Evolutionary conservation across 35 echinoderm and acorn worm species (phyloP), one percentile per base, ranked within the genome.

Genomic region (Diadema setosum): DNA sequence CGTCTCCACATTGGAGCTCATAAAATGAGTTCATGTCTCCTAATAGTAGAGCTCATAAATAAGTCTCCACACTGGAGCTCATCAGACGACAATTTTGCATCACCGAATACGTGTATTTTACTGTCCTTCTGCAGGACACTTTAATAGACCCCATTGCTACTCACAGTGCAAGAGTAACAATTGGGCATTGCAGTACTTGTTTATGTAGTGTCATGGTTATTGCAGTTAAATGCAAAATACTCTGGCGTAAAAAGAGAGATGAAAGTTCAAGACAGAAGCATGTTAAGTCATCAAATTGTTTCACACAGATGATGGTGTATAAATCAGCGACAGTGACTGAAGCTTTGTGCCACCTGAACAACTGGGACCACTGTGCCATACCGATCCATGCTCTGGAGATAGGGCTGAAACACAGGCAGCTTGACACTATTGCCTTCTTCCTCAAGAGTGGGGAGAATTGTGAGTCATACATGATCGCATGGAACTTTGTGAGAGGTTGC

Each of bases 301-400:
- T n/a, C n/a, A n/a, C 30, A 5, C 70, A 98, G 95, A 58, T 98
- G 29, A 98, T 98, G 95, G 93, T 94, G 0, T 98, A 88, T 75
- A 90, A 94, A 63, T 94, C 85, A 85, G 95, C 95, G 5, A 85
- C 91, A 17, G 46, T 98, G 40, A 90, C 91, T 48, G 95, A 98
- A 36, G 64, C 78, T 17, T 63, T 94, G 0, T 94, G 95, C 78
- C 84, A 91, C 14, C 60, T 91, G 18, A 98, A 98, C 39, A 90
- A 87, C 11, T 98, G 95, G 95, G 95, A 94, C 60, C 91, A 93
- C 36, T 98, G 92, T 55, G 91, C 88, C 41, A 94, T 94, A n/a
- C 95, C 95, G 20, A 91, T 98, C 50, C 95, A 98, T 98, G 95
- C 95, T 11, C 46, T 98, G 45, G 92, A 98, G 84, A 89, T 98